Evolutionary conservation across 2,888 invertebrate species (phyloP).

Genomic region (Brachylomia viminalis): DNA sequence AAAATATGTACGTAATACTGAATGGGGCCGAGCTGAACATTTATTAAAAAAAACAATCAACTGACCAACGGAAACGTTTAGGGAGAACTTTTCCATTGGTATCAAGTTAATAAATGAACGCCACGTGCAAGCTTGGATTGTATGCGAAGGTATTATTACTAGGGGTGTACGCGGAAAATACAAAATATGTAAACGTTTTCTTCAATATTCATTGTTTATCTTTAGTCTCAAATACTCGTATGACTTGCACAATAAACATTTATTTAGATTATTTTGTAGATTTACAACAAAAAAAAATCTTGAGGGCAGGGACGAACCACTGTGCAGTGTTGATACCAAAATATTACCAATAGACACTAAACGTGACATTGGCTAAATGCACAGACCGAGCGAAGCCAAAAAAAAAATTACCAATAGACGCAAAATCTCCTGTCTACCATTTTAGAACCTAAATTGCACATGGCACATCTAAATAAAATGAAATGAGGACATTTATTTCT

Average conservation of each 20-base stretch:
- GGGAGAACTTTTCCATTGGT: not conserved
- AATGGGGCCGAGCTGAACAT: not conserved
- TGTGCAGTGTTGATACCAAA: no score
- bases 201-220: not conserved
- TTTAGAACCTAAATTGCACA: not conserved
- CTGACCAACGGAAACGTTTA: not conserved
- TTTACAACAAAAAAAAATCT: not conserved
- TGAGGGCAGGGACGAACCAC: not conserved
- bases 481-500: not conserved
- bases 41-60: not conserved
- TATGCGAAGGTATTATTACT: not conserved
- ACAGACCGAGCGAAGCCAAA: no score
- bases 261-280: not conserved
- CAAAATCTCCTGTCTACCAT: not conserved
- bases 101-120: constrained; percentile 26
- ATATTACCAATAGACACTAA: not conserved
- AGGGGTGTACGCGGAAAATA: not conserved
- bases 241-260: not conserved
- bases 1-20: not conserved
- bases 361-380: no score
- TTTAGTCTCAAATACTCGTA: no score
- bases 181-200: not conserved
- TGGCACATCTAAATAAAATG: not conserved
- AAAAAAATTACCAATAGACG: no score
- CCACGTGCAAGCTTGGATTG: constrained; percentile 13